These are phyloP conservation scores for Beroe forskalii DNA, from an alignment of 37 sponge, comb jelly and placozoan genomes.

Conservation along the genomic window DNA sequence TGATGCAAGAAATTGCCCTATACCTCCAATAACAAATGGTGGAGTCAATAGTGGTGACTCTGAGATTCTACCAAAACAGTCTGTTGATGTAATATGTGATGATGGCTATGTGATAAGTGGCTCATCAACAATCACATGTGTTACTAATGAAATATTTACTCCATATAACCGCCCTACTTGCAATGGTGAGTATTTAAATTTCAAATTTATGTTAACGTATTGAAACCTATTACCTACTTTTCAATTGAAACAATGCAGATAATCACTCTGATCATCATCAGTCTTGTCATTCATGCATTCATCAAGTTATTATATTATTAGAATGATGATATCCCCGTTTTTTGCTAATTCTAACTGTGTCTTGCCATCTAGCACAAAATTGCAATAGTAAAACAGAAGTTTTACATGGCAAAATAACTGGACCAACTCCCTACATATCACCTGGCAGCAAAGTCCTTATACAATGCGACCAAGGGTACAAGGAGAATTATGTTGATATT, in stretches of 20 bases:
- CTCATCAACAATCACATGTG: neutral
- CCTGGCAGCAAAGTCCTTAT: slow-evolving; percentile 31
- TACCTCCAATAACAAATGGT: neutral
- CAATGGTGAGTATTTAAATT: slow-evolving; percentile 27
- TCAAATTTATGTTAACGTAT: no score
- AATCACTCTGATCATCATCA: no score
- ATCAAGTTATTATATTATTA: no score
- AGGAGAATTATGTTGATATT: neutral
- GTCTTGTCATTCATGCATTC: no score
- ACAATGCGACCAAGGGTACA: slow-evolving; percentile 15
- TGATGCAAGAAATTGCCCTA: neutral
- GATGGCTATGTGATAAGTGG: neutral
- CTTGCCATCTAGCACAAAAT: slow-evolving; percentile 45
- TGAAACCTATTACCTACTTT: no score
- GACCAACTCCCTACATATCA: slow-evolving; percentile 37
- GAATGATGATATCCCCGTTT: no score
- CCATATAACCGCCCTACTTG: slow-evolving; percentile 19
- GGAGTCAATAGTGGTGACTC: neutral
- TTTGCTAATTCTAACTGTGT: no score
- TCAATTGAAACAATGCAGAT: no score
- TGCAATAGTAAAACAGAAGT: neutral
- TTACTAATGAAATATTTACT: neutral
- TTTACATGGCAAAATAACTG: neutral
- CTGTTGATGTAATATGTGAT: neutral
- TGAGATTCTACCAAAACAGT: neutral